A percentile compares a stretch with the other conserved stretches of the same genome.
Conservation (phyloP, 1,140 invertebrate species). For the Amyelois transitella region DNA sequence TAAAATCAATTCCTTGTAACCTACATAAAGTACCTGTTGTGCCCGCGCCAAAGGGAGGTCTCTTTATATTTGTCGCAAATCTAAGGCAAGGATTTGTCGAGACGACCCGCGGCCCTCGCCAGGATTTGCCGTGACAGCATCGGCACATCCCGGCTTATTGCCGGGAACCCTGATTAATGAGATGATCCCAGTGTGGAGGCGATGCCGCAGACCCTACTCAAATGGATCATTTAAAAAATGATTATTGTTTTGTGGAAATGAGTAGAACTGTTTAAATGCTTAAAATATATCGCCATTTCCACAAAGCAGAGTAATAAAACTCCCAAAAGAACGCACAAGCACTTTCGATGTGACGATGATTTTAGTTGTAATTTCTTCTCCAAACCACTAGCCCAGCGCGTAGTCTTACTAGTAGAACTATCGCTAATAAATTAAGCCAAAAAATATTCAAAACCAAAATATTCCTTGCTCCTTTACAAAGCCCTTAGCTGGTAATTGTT, state of each 20-base stretch:
- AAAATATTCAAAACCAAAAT: background rate
- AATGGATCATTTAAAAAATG: slow-evolving; percentile 17
- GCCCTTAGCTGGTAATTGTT: slow-evolving; percentile 8
- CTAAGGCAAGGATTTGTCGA: slow-evolving; percentile 53
- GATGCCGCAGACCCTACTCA: slow-evolving; percentile 6
- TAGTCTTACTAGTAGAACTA: too few relatives aligned
- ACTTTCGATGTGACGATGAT: too few relatives aligned
- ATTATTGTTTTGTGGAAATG: too few relatives aligned
- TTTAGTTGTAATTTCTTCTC: too few relatives aligned
- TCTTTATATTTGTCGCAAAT: slow-evolving; percentile 40
- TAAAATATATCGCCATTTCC: too few relatives aligned
- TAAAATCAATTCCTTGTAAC: too few relatives aligned
- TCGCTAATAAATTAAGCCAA: too few relatives aligned
- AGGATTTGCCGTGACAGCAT: slow-evolving; percentile 63
- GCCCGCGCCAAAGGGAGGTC: background rate
- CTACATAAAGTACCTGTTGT: too few relatives aligned
- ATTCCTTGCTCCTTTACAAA: slow-evolving; percentile 1
- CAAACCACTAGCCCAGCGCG: too few relatives aligned
- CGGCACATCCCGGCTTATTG: slow-evolving; percentile 60
- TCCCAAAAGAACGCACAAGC: too few relatives aligned
- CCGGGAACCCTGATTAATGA: slow-evolving; percentile 60
- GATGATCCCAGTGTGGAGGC: slow-evolving; percentile 24
- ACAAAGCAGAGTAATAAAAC: too few relatives aligned
- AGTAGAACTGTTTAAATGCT: too few relatives aligned
- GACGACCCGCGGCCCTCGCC: slow-evolving; percentile 33